Evolutionary conservation across 92 coral and sea anemone species (phyloP), one percentile per base, ranked within the genome.

Genomic region (Micromussa lordhowensis): DNA sequence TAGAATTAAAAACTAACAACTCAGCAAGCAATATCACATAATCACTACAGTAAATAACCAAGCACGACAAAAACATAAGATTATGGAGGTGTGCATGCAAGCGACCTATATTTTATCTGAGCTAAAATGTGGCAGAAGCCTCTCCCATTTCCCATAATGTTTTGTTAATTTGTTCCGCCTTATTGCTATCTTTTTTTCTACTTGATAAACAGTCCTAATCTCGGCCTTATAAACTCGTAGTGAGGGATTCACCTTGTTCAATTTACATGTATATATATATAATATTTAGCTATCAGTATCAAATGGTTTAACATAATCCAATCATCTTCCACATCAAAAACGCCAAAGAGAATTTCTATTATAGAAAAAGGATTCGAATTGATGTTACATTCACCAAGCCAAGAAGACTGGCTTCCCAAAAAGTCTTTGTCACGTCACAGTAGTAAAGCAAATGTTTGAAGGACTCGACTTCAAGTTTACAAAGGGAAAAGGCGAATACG

Each of bases 121-220:
- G 80, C 58, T 48, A 18, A 75, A 24, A 75, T 18, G 35, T 72
- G 86, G 77, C 77, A 68, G 72, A 26, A 82, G 22, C 76, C 35
- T 82, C n/a, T n/a, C n/a, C n/a, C n/a, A n/a, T n/a, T n/a, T n/a
- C n/a, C n/a, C n/a, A n/a, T n/a, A n/a, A n/a, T 44, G 78, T 53
- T 53, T 51, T 40, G 54, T 54, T 71, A 71, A 78, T 83, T 84
- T 84, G 64, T 71, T 77, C 80, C 68, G 32, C 76, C 58, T 82
- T 38, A 19, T 40, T 82, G 86, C 86, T 82, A 82, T 36, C 44
- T 2, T 31, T 26, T 36, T 72, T 54, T 77, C 74, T 71, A 85
- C 55, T 64, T 85, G 88, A 64, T 75, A 85, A 1, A 85, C 75
- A 55, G 71, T 54, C 38, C 75, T 75, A n/a, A 58, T 75, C 71